Base-by-base conservation (phyloP, 2,888 invertebrate species). In the Cyclophora albipunctata region DNA sequence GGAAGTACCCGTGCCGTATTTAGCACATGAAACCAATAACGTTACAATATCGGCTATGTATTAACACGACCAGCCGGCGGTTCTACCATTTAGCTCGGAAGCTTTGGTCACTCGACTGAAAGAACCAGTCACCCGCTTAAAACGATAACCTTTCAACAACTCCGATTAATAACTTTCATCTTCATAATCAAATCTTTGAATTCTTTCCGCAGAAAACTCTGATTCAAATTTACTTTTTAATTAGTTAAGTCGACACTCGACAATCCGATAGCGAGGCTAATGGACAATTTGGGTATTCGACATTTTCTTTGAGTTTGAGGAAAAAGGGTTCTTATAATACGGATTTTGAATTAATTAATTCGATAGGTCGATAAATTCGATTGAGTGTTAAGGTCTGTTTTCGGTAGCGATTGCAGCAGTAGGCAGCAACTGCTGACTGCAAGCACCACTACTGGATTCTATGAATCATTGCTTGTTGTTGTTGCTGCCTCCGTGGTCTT, bases 151-250 rank as follows among this genome's bases (percentile, higher is more conserved):
- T 49, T 46, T 49, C 49, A 49, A 20, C 34, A 81, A 80, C 70
- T 74, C 72, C 73, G 73, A 79, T 76, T 80, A 75, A 77, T 78
- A 78, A 78, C 69, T 70, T 68, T 64, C 69, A 71, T 55, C 71
- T 55, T 74, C 69, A 72, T 69, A 75, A 75, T 76, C 65, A 70
- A 81, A 78, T 79, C 67, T 52, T 74, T 74, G 61, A 69, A 71
- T 70, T 72, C 73, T 71, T 71, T 59, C 65, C 59, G 63, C 62
- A 66, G 63, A 63, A 37, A 37, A 37, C 5, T 37, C 37, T 5
- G 37, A 63, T 53, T 57, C 54, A 55, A 59, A 70, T 65, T 59
- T 55, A 64, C 66, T 65, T 71, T 75, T 77, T 81, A 78, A 80
- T 79, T 79, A 75, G 73, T 71, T 69, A 71, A 73, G 63, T 76